Conservation (phyloP, 1,140 invertebrate species). For the Plutomurus gul region DNA sequence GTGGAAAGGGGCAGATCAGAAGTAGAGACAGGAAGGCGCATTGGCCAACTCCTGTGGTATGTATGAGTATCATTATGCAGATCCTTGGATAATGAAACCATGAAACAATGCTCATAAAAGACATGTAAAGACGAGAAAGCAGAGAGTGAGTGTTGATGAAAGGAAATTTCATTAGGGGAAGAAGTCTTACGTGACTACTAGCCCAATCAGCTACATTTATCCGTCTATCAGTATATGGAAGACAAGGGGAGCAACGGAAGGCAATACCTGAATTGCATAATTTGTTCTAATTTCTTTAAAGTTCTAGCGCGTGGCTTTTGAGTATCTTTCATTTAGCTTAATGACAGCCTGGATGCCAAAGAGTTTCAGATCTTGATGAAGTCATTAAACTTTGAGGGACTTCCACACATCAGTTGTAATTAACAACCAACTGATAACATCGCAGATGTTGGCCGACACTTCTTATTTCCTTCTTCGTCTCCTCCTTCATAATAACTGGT, state of each 20-base stretch:
- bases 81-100: slow-evolving; percentile 48
- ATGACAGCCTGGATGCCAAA: slow-evolving; percentile 50
- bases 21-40: neutral
- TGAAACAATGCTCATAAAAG: slow-evolving; percentile 52
- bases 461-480: neutral
- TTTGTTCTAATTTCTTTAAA: slow-evolving; percentile 55
- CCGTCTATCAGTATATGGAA: slow-evolving; percentile 9
- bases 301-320: slow-evolving; percentile 47
- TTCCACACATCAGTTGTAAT: slow-evolving; percentile 54
- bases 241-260: slow-evolving; percentile 39
- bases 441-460: slow-evolving; percentile 49
- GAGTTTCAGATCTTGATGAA: slow-evolving; percentile 54
- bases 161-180: slow-evolving; percentile 49
- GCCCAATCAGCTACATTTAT: slow-evolving; percentile 16
- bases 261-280: slow-evolving; percentile 55
- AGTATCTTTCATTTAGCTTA: slow-evolving; percentile 53
- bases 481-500: neutral
- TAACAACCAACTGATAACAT: slow-evolving; percentile 54
- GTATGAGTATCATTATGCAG: slow-evolving; percentile 46
- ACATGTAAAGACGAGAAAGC: slow-evolving; percentile 43
- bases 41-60: neutral
- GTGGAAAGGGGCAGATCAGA: neutral
- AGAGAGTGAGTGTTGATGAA: slow-evolving; percentile 50
- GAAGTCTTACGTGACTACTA: slow-evolving; percentile 15
- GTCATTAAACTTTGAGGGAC: slow-evolving; percentile 54